Conservation (phyloP, 2,113 vertebrate genomes). For the Halcyon senegalensis region DNA sequence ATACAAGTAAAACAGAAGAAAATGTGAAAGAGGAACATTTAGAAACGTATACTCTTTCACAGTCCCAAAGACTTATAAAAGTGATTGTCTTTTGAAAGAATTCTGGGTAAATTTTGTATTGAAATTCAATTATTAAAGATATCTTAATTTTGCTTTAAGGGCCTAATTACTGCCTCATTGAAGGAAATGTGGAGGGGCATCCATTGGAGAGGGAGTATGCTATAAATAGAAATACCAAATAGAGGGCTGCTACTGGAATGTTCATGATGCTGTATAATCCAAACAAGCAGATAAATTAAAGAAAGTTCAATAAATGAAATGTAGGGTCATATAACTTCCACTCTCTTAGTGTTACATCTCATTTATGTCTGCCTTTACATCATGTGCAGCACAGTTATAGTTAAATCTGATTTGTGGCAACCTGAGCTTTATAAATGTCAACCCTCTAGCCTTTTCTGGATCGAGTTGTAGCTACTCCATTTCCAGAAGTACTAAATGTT, state of each 20-base stretch:
- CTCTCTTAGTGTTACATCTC: neutral
- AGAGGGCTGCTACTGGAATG: neutral
- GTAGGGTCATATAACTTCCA: neutral
- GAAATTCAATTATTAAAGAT: constrained; percentile 8
- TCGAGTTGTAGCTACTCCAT: neutral
- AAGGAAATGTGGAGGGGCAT: neutral
- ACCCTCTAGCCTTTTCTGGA: neutral
- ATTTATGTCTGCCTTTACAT: constrained; percentile 22
- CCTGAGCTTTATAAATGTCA: constrained; percentile 17
- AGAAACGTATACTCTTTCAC: neutral
- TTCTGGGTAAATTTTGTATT: neutral
- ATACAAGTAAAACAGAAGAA: neutral
- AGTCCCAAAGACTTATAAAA: neutral
- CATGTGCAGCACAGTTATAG: neutral
- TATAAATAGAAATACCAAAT: constrained; percentile 43
- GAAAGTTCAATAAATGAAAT: constrained; percentile 5
- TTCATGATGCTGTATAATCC: neutral
- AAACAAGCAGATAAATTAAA: constrained; percentile 18
- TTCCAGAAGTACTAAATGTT: neutral
- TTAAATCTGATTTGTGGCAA: constrained; percentile 35
- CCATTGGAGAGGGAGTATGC: neutral
- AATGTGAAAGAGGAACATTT: neutral
- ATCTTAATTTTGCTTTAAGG: constrained; percentile 18
- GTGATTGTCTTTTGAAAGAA: neutral
- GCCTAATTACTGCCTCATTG: constrained; percentile 4